Conservation (phyloP, 2,888 invertebrate genomes). For the Sinelater perroti region DNA sequence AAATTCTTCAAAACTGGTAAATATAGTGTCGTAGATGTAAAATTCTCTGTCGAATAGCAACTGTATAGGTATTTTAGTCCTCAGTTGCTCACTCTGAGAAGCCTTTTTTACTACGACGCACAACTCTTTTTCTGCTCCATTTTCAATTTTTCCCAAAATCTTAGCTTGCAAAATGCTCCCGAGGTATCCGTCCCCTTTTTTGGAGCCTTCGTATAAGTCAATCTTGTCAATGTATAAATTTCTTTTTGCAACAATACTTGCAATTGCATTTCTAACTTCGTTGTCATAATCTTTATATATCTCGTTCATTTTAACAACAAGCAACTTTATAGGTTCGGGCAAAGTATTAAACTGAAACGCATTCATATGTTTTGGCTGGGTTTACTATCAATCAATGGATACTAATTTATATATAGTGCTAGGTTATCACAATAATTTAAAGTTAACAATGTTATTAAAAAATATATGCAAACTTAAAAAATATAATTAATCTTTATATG, state of each 20-base stretch:
- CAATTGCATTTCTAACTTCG: slow-evolving; percentile 5
- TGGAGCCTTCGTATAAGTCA: slow-evolving; percentile 31
- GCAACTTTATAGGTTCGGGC: not conserved
- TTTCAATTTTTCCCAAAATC: slow-evolving; percentile 33
- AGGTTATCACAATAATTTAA: no score
- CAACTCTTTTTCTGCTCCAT: slow-evolving; percentile 27
- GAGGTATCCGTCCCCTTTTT: slow-evolving; percentile 46
- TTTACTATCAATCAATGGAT: no score
- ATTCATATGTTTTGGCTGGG: no score
- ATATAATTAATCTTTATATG: no score
- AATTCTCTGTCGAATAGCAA: slow-evolving; percentile 3
- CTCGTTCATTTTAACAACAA: not conserved
- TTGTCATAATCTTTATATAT: not conserved
- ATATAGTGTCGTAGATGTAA: slow-evolving; percentile 9
- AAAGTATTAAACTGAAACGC: no score
- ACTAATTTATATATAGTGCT: no score
- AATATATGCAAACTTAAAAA: no score
- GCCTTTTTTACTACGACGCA: slow-evolving; percentile 32
- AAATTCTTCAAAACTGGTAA: not conserved
- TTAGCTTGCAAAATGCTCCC: slow-evolving; percentile 43
- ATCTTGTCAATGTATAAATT: slow-evolving; percentile 28
- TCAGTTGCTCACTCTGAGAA: slow-evolving; percentile 4
- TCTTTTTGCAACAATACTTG: slow-evolving; percentile 14
- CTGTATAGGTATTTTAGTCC: not conserved
- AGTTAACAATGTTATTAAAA: no score